Base-by-base conservation (phyloP, 1,140 invertebrate species). In the Pogonognathellus flavescens region DNA sequence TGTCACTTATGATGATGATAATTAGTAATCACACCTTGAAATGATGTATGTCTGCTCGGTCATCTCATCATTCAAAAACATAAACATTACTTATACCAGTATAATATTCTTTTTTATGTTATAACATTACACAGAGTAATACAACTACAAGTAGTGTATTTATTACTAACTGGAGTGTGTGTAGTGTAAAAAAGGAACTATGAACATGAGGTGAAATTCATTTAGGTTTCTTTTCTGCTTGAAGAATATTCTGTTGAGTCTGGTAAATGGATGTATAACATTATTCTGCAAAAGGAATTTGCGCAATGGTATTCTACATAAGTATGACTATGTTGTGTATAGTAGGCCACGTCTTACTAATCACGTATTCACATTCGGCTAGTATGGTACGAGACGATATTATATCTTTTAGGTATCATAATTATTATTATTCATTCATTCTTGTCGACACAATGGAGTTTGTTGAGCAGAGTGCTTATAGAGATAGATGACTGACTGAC, bases 261-360 rank as follows among this genome's bases (percentile, higher is more conserved):
- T 25, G 0, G 10, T 20, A 60, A n/a, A 31, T 53, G 22, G 52
- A 10, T 2, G n/a, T 9, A 11, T 25, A 20, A 82, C 80, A 53
- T 10, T 25, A 31, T 82, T 82, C 53, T 83, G 14, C 11, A 55
- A 50, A 72, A 52, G 20, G 83, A 53, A 84, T 85, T 85, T 66
- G 80, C 41, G 31, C 25, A 82, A 55, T 82, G 25, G 6, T 41
- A 41, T 41, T 41, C 62, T 25, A 11, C 62, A 31, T 60, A 1
- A 41, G 31, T 41, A 22, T 25, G 4, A 66, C 62, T 25, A 66
- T 25, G 4, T 25, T 13, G 20, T 66, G 25, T 25, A 25, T 25
- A 66, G 62, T 31, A 66, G 6, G 31, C 6, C 31, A 41, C 6
- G 6, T 41, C 1, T 41, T 6, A 25, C 25, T 66, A 66, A 66